Conservation (phyloP, 2,113 vertebrate genomes). For the Phyllopteryx taeniolatus region DNA sequence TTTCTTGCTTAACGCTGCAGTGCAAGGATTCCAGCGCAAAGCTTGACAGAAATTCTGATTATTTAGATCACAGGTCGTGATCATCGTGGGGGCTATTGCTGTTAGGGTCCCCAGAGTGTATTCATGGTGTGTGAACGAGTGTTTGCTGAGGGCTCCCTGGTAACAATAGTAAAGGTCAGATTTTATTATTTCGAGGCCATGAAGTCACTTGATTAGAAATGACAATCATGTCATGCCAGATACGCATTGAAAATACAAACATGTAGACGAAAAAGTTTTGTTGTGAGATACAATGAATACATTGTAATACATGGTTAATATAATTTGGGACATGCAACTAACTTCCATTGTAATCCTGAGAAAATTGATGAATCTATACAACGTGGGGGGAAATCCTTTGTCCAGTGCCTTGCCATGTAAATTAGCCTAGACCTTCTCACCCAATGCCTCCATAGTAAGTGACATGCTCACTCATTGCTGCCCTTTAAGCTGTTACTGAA, state of each 20-base stretch:
- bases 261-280: background rate
- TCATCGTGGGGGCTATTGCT: constrained; percentile 2
- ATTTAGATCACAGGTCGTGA: constrained; percentile 16
- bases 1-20: constrained; percentile 28
- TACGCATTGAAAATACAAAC: background rate
- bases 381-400: background rate
- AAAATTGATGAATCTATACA: background rate
- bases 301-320: background rate
- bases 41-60: constrained; percentile 25
- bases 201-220: constrained; percentile 41
- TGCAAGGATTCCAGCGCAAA: constrained; percentile 31
- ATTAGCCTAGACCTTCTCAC: constrained; percentile 23
- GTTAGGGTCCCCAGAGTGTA: background rate
- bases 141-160: constrained; percentile 18
- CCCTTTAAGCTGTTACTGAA: constrained; percentile 23
- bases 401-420: constrained; percentile 14
- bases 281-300: background rate
- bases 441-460: constrained; percentile 12
- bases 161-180: constrained; percentile 36
- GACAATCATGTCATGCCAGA: too few relatives aligned
- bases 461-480: constrained; percentile 34
- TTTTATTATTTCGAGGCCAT: constrained; percentile 39
- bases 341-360: background rate
- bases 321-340: background rate
- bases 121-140: constrained; percentile 16